A percentile compares a stretch with the other conserved stretches of the same genome.
These are phyloP conservation scores for Epinephelus coioides DNA, from an alignment of 2,797 vertebrate genomes.

Conservation along the genomic window DNA sequence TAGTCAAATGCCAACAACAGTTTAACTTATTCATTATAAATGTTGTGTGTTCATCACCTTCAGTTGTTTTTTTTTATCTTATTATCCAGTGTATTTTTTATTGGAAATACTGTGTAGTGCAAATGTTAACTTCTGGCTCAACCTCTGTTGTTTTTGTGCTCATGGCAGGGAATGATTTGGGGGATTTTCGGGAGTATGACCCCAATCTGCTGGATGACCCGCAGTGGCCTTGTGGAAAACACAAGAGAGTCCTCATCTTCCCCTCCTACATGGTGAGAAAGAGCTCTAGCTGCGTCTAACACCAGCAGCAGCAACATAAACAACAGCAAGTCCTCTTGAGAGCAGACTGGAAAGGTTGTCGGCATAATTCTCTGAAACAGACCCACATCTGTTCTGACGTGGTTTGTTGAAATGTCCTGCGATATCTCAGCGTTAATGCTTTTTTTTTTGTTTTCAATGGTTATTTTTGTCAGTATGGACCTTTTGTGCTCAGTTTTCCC, in stretches of 20 bases:
- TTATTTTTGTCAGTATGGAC: slow-evolving; percentile 25
- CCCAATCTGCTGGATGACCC: slow-evolving; percentile 98
- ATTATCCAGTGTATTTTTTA: not conserved
- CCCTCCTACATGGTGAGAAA: slow-evolving; percentile 99
- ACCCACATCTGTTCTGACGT: slow-evolving; percentile 33
- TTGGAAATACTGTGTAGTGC: not conserved
- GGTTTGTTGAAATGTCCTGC: slow-evolving; percentile 19
- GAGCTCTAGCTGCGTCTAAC: not conserved
- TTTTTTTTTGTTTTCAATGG: not conserved
- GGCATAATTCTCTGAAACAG: slow-evolving; percentile 3
- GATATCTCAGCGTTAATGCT: not conserved
- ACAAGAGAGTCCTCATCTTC: slow-evolving; percentile 98
- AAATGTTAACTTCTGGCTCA: slow-evolving; percentile 15
- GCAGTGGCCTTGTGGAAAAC: slow-evolving; percentile 99
- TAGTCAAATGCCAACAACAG: slow-evolving; percentile 2
- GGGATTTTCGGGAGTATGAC: slow-evolving; percentile 94
- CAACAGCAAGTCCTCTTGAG: slow-evolving; percentile 12
- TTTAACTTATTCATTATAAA: not conserved
- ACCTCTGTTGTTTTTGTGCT: slow-evolving; percentile 39
- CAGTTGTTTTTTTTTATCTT: not conserved
- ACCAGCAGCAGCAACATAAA: slow-evolving; percentile 3
- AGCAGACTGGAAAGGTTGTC: slow-evolving; percentile 39
- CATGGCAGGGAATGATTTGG: slow-evolving; percentile 92
- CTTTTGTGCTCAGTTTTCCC: slow-evolving; percentile 46
- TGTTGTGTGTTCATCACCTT: not conserved